Evolutionary conservation across 2,797 vertebrate species (phyloP), one percentile per base, ranked within the genome.

Genomic region (Myripristis jacobus): DNA sequence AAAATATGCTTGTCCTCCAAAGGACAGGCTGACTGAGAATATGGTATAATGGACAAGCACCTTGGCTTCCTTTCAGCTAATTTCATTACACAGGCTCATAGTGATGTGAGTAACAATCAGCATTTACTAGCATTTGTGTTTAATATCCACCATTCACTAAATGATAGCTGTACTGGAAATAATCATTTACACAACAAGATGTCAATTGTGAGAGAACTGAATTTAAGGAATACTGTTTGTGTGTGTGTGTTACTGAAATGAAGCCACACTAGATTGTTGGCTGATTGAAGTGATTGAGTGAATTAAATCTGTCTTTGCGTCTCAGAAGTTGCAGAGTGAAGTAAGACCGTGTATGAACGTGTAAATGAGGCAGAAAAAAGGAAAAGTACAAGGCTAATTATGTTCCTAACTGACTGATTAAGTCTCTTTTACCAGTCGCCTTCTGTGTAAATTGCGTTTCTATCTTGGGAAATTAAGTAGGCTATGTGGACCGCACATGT

Each of bases 401-500:
- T 91, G 89, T 91, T 91, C 92, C 91, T 88, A 92, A 93, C 89
- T 89, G 91, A 92, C 91, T 92, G 90, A 92, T 92, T 90, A 92
- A 92, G 91, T 92, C 91, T 92, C 91, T 91, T 90, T 93, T 91
- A 92, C 91, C 90, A 92, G 90, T 91, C 87, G 87, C 89, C 91
- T 92, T 91, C 89, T 90, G 92, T 92, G 91, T 92, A 92, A 92
- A 93, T 92, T 92, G 91, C 90, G 77, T 92, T 92, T 91, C 92
- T 92, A 92, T 93, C 92, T 92, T 92, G 92, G 92, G 91, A 93
- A 93, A 92, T 92, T 90, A 93, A 92, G 87, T 92, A 89, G 91
- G 91, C 91, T 91, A 91, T 80, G 89, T 89, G 89, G 90, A 90
- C 90, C 85, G 89, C 91, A 92, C 89, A 91, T 92, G 91, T 91